Percentiles rank a stretch among this genome's conserved stretches.
Evolutionary conservation across 2,888 invertebrate species (phyloP).

Genomic region (Parnassius mnemosyne): DNA sequence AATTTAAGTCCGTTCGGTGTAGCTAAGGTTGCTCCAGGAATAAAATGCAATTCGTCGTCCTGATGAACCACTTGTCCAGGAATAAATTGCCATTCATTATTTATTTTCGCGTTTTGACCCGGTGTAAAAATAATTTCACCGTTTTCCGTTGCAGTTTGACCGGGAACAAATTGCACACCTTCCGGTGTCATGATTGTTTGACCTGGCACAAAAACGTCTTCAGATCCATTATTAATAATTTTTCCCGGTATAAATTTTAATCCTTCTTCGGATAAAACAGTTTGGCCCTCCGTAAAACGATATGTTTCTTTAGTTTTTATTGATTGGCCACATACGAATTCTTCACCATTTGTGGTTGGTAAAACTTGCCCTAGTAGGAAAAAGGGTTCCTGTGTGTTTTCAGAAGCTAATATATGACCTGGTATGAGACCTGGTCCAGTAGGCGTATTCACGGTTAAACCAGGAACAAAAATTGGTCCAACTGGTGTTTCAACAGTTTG

Average conservation of each 20-base stretch:
- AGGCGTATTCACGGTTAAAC: slow-evolving; percentile 85
- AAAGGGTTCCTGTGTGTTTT: slow-evolving; percentile 79
- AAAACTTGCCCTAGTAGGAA: slow-evolving; percentile 87
- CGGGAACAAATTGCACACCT: slow-evolving; percentile 83
- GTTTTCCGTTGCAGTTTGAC: slow-evolving; percentile 80
- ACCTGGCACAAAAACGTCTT: slow-evolving; percentile 81
- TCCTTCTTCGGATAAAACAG: slow-evolving; percentile 81
- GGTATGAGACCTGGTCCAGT: slow-evolving; percentile 85
- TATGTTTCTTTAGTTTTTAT: slow-evolving; percentile 76
- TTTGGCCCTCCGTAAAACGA: slow-evolving; percentile 83
- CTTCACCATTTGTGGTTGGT: slow-evolving; percentile 77
- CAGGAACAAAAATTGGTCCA: slow-evolving; percentile 86
- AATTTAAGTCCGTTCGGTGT: slow-evolving; percentile 83
- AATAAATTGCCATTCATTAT: slow-evolving; percentile 82
- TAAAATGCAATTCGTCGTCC: slow-evolving; percentile 78
- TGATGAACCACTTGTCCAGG: slow-evolving; percentile 83
- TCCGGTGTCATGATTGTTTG: slow-evolving; percentile 81
- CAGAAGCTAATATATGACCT: slow-evolving; percentile 84
- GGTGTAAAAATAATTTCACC: slow-evolving; percentile 80
- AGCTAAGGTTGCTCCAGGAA: slow-evolving; percentile 83
- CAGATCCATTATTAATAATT: slow-evolving; percentile 67
- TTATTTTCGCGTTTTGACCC: slow-evolving; percentile 80
- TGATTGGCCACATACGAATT: slow-evolving; percentile 84
- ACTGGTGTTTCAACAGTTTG: slow-evolving; percentile 85
- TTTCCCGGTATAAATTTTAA: slow-evolving; percentile 83